phyloP scores from a whole-genome alignment of 1,140 invertebrate species.

The Colletes latitarsis region DNA sequence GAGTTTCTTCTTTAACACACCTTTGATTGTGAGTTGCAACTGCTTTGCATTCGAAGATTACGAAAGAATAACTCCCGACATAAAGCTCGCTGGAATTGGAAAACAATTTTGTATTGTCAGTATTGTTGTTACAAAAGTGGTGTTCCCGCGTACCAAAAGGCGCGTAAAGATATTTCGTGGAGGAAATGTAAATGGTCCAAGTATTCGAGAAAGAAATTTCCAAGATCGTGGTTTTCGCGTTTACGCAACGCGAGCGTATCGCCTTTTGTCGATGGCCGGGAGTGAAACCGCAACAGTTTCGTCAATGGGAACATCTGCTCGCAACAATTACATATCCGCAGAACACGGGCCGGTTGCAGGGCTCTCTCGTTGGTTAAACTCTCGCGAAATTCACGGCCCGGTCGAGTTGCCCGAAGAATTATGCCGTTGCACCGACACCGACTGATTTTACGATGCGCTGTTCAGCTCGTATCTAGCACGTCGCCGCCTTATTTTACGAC shows the following conservation, averaged over 20 bases:
- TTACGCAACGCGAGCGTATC: constrained; percentile 5
- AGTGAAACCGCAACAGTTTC: constrained; percentile 3
- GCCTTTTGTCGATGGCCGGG: neutral
- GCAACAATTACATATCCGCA: constrained; percentile 30
- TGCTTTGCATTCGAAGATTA: too few species aligned
- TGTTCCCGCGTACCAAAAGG: neutral
- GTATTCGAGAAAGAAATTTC: neutral
- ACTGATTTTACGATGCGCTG: constrained; percentile 59
- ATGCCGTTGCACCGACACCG: constrained; percentile 48
- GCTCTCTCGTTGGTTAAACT: constrained; percentile 8
- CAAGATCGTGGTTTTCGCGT: neutral
- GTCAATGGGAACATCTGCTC: constrained; percentile 28
- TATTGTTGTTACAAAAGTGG: too few species aligned
- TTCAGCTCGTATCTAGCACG: constrained; percentile 58
- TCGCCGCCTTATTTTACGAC: constrained; percentile 66
- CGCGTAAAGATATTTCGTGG: neutral
- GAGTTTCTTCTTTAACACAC: too few species aligned
- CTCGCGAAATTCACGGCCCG: constrained; percentile 38
- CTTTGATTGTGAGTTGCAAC: too few species aligned
- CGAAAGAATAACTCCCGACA: too few species aligned
- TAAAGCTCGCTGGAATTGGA: too few species aligned
- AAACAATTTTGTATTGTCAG: too few species aligned
- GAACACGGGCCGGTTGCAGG: constrained; percentile 3
- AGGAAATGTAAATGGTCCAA: neutral
- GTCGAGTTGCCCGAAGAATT: constrained; percentile 41